phyloP scores from a whole-genome alignment of 2,888 invertebrate genomes.

The Mellilla xanthometata region DNA sequence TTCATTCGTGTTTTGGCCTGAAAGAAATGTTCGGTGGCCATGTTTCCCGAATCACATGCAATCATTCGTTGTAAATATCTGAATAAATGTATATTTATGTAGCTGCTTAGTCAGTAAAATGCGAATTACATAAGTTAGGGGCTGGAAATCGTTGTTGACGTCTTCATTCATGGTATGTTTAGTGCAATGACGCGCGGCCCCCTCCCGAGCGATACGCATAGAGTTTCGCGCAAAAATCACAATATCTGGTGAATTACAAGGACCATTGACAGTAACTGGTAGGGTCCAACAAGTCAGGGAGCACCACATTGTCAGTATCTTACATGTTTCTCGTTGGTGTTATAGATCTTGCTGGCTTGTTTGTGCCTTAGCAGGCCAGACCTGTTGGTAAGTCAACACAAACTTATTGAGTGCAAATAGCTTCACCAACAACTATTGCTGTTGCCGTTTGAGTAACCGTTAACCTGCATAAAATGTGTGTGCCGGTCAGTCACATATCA shows the following conservation, averaged over 20 bases:
- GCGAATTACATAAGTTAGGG: constrained; percentile 73
- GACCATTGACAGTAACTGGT: constrained; percentile 71
- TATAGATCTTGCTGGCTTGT: constrained; percentile 89
- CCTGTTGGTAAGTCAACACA: constrained; percentile 86
- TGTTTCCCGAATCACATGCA: constrained; percentile 80
- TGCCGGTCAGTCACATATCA: constrained; percentile 68
- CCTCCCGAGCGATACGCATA: constrained; percentile 49
- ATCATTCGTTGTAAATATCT: constrained; percentile 60
- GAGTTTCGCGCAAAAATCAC: constrained; percentile 77
- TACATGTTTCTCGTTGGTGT: constrained; percentile 81
- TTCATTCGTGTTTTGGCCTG: constrained; percentile 73
- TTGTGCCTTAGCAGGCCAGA: constrained; percentile 89
- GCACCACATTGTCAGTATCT: constrained; percentile 75
- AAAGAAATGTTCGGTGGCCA: constrained; percentile 73
- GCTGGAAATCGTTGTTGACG: constrained; percentile 44
- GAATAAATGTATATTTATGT: constrained; percentile 58
- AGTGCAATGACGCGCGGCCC: constrained; percentile 52
- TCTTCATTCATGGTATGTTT: constrained; percentile 52
- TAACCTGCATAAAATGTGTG: constrained; percentile 78
- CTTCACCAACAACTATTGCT: constrained; percentile 72
- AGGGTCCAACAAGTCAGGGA: constrained; percentile 66
- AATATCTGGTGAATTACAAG: constrained; percentile 77
- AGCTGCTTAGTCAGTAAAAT: constrained; percentile 58
- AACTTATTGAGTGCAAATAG: constrained; percentile 64
- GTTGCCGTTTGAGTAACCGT: constrained; percentile 68